Evolutionary conservation across 2,113 vertebrate genomes (phyloP).

Genomic region (Gavia stellata): DNA sequence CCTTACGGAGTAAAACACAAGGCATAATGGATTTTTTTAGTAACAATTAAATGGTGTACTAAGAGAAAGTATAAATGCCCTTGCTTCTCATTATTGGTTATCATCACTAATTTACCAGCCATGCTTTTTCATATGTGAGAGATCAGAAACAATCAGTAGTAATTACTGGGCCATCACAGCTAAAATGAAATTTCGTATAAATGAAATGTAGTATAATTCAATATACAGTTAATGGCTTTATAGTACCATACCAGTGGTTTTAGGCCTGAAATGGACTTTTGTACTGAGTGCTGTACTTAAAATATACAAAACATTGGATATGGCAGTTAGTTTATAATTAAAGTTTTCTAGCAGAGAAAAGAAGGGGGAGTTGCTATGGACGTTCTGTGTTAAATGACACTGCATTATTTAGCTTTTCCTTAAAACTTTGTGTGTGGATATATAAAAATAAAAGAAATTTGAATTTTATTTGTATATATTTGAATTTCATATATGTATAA

Average conservation of each 20-base stretch:
- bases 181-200: slow-evolving; percentile 20
- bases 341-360: slow-evolving; percentile 8
- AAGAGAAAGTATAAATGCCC: neutral
- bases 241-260: neutral
- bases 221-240: slow-evolving; percentile 35
- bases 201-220: slow-evolving; percentile 43
- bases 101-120: slow-evolving; percentile 18
- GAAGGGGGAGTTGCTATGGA: neutral
- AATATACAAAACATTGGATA: neutral
- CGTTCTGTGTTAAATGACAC: neutral
- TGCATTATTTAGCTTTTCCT: neutral
- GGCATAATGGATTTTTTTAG: neutral
- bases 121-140: slow-evolving; percentile 22
- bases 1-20: neutral
- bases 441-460: neutral
- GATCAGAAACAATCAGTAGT: slow-evolving; percentile 47
- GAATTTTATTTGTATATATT: neutral
- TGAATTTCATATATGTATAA: neutral
- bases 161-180: slow-evolving; percentile 16
- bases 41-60: neutral
- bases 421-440: neutral
- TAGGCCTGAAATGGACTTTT: slow-evolving; percentile 32
- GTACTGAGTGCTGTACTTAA: neutral
- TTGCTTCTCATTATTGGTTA: slow-evolving; percentile 14
- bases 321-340: slow-evolving; percentile 22